These are phyloP conservation scores for Antitype chi DNA, from an alignment of 2,888 invertebrate species.

Conservation along the genomic window DNA sequence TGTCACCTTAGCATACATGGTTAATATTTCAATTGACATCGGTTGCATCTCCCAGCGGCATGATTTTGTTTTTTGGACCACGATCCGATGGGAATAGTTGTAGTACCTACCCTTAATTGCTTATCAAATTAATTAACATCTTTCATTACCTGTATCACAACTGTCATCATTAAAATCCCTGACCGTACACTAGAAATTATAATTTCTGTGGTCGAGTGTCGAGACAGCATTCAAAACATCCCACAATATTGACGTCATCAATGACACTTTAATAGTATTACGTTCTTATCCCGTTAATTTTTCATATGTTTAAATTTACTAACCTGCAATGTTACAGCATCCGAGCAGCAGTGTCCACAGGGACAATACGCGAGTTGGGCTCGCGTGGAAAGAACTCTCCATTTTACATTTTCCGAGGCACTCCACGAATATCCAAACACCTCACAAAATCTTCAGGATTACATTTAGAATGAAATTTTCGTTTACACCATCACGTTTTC, in stretches of 20 bases:
- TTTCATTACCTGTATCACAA: background rate
- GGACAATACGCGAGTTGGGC: conserved; percentile 79
- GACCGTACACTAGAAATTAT: background rate
- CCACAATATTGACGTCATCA: background rate
- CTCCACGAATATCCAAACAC: conserved; percentile 65
- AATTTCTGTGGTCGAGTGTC: too few relatives aligned
- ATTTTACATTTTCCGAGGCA: conserved; percentile 77
- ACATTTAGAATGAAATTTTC: conserved; percentile 73
- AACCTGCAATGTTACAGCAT: conserved; percentile 84
- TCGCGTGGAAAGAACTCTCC: conserved; percentile 79
- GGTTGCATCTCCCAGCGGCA: too few relatives aligned
- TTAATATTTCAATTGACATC: too few relatives aligned
- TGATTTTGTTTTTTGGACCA: too few relatives aligned
- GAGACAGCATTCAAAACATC: background rate
- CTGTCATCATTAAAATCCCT: too few relatives aligned
- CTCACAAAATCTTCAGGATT: conserved; percentile 70
- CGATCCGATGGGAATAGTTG: too few relatives aligned
- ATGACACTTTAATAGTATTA: background rate
- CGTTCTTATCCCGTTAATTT: background rate
- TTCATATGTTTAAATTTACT: conserved; percentile 60
- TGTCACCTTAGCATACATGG: too few relatives aligned
- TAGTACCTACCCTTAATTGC: background rate
- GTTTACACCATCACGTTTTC: conserved; percentile 61
- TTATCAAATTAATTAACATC: background rate
- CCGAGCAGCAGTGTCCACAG: conserved; percentile 84